These are phyloP conservation scores for Varecia variegata DNA, from an alignment of 2,797 vertebrate genomes.

Conservation along the genomic window DNA sequence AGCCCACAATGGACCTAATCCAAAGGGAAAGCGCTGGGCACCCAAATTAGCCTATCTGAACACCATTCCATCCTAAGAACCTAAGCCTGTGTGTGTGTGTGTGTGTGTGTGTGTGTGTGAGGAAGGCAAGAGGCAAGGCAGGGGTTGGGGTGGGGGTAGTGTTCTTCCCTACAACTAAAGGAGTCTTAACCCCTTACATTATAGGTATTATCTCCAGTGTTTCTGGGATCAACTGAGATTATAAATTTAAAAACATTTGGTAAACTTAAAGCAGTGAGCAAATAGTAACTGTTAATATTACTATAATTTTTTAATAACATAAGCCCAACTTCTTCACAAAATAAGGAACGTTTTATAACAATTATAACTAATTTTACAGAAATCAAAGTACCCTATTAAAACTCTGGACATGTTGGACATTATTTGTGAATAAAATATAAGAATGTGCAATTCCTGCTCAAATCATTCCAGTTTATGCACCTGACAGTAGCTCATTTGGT, in stretches of 20 bases:
- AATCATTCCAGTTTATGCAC: background rate
- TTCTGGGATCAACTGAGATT: background rate
- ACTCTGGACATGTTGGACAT: background rate
- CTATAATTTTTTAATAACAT: background rate
- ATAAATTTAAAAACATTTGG: background rate
- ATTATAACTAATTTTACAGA: background rate
- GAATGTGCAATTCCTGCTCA: background rate
- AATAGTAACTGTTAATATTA: background rate
- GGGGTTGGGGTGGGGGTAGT: too few species aligned
- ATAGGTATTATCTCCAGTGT: background rate
- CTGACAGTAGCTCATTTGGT: background rate
- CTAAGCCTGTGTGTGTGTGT: background rate
- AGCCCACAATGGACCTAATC: background rate
- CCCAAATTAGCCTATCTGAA: background rate
- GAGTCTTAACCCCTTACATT: background rate
- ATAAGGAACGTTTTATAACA: background rate
- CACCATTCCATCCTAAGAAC: background rate
- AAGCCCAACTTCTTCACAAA: conserved; percentile 13
- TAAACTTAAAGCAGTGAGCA: background rate
- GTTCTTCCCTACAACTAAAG: background rate
- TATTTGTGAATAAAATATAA: conserved; percentile 30
- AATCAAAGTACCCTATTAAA: background rate
- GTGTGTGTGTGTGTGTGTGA: background rate
- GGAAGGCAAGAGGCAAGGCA: background rate
- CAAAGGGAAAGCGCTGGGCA: background rate